Evolutionary conservation across 2,797 vertebrate species (phyloP).

Genomic region (Carduelis carduelis): DNA sequence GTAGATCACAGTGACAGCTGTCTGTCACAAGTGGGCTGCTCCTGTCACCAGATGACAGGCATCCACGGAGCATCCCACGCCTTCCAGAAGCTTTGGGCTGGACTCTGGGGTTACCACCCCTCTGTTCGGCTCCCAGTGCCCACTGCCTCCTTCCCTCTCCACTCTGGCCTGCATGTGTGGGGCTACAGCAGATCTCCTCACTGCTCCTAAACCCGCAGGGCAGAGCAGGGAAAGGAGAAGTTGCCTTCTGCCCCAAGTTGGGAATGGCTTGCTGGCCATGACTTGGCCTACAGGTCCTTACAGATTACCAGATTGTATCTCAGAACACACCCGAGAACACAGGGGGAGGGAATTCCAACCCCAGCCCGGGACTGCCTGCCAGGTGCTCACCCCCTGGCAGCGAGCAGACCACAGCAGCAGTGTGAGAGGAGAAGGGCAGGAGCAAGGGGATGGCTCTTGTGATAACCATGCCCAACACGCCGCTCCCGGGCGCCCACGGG

Average conservation of each 20-base stretch:
- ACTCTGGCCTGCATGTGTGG: accelerated
- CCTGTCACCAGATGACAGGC: background rate
- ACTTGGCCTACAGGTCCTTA: background rate
- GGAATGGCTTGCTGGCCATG: background rate
- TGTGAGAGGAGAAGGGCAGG: background rate
- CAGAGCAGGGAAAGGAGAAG: background rate
- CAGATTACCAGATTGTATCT: background rate
- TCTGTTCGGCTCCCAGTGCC: accelerated
- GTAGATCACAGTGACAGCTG: background rate
- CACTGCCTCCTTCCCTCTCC: accelerated
- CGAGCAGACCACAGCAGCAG: background rate
- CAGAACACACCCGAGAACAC: background rate
- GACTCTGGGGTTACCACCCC: background rate
- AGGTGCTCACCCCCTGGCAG: background rate
- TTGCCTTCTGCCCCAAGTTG: background rate
- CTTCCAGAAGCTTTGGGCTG: background rate
- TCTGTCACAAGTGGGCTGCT: accelerated
- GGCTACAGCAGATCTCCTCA: background rate
- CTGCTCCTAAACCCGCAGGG: accelerated
- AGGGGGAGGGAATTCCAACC: background rate
- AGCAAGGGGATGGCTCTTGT: background rate
- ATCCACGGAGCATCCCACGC: accelerated
- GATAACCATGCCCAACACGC: accelerated
- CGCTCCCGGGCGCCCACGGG: accelerated
- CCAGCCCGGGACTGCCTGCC: background rate